Base-by-base conservation (phyloP, 1,140 invertebrate species). In the Asobara japonica region DNA sequence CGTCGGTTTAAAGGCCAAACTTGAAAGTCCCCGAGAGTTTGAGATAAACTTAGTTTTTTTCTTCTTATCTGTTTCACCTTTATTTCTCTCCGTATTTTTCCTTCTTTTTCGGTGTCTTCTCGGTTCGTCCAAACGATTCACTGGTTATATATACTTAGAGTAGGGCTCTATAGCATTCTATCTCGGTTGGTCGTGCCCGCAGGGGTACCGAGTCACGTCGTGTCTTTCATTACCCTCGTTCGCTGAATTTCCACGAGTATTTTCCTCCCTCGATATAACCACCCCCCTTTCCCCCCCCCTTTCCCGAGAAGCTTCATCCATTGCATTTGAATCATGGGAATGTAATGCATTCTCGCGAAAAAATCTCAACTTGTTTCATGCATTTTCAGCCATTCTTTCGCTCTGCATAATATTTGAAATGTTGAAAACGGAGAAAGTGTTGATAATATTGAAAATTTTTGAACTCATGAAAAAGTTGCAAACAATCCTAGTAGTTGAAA, bases 191-290 rank as follows among this genome's bases (percentile, higher is more conserved):
- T 61, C 56, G 16, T n/a, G 69, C 33, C 60, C 38, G 27, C 25
- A 27, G 68, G 56, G 36, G 36, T 61, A 45, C 60, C 22, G 62
- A 71, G 69, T 61, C 36, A 71, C 69, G 69, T 71, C 60, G 69
- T 71, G 69, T 71, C 70, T 72, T 72, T 72, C 70, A 65, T 72
- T 72, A 66, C 70, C 65, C 70, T 72, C 64, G 48, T 65, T 67
- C 70, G 36, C 30, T 20, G 30, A 66, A 16, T 69, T 69, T 69
- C 41, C 66, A 27, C 27, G 13, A 41, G 64, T 38, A 41, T 66
- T 66, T 60, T 27, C 66, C 20, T 27, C 36, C 31, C 51, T 56
- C 51, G 22, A 56, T 56, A 56, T 56, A 56, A 56, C 51, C 22
- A 31, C 36, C 38, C 38, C 41, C 33, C 60, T 25, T 61, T 25